Conservation (phyloP, 2,797 vertebrate genomes). For the Tenualosa thibaudeaui region DNA sequence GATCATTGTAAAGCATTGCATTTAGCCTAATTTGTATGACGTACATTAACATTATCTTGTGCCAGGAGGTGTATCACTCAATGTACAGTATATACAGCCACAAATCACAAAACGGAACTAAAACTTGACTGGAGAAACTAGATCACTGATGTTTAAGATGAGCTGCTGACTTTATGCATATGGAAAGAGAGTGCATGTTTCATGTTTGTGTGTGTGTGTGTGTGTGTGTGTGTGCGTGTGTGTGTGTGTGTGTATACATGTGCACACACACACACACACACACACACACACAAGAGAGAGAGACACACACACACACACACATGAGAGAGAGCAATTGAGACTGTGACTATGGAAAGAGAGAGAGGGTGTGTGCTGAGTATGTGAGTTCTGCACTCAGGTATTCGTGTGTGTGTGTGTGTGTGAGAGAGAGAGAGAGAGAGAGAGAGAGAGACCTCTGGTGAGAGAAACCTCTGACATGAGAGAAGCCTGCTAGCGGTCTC, state of each 20-base stretch:
- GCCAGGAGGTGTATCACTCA: neutral
- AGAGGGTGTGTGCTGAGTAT: neutral
- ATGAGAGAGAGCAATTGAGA: neutral
- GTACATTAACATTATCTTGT: neutral
- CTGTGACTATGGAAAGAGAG: neutral
- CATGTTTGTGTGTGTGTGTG: conserved; percentile 3
- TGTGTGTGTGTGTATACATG: neutral
- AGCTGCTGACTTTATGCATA: neutral
- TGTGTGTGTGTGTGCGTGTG: conserved; percentile 5
- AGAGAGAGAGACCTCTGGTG: neutral
- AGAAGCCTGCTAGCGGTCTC: conserved; percentile 5
- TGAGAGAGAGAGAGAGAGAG: neutral
- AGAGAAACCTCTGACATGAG: neutral
- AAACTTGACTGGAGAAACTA: neutral
- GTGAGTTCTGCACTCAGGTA: neutral
- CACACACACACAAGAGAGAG: neutral
- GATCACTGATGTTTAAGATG: neutral
- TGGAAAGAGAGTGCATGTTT: neutral
- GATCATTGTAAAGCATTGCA: neutral
- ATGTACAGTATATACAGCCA: neutral
- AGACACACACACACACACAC: neutral
- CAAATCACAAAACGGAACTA: conserved; percentile 21
- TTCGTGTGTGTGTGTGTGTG: neutral
- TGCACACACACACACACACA: too few relatives aligned
- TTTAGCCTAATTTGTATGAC: neutral